These are phyloP conservation scores for Blomia tropicalis DNA, from an alignment of 2,888 invertebrate species.

Conservation along the genomic window DNA sequence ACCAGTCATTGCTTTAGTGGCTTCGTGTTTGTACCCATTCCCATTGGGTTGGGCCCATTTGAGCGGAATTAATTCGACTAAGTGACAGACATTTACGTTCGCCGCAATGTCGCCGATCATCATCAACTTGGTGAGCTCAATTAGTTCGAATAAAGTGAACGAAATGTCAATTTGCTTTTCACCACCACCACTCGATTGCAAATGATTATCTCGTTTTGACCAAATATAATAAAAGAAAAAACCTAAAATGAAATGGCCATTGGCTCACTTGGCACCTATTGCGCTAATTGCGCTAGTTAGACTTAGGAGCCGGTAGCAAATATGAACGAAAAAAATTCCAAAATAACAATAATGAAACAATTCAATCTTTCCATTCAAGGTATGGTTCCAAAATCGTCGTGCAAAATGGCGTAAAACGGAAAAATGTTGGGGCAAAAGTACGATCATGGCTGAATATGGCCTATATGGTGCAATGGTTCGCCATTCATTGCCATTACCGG, in stretches of 20 bases:
- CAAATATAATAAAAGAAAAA: not conserved
- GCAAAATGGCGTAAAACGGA: conserved; percentile 98
- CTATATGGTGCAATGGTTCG: conserved; percentile 99
- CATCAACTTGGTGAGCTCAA: conserved; percentile 2
- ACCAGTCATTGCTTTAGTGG: not conserved
- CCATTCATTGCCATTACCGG: conserved; percentile 92
- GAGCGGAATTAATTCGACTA: not conserved
- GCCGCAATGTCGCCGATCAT: not conserved
- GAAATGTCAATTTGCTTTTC: conserved; percentile 9
- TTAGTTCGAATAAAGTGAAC: not conserved
- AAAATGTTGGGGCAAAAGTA: conserved; percentile 97
- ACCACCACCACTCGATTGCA: not conserved
- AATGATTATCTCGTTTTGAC: not conserved
- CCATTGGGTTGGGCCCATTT: not conserved
- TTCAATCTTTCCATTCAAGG: conserved; percentile 44
- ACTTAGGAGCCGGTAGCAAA: not conserved
- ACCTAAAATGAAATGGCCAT: too few relatives aligned
- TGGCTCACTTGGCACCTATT: not conserved
- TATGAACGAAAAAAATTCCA: not conserved
- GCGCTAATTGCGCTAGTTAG: conserved; percentile 11
- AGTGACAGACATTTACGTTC: not conserved
- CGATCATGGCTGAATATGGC: conserved; percentile 96
- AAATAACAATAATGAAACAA: not conserved
- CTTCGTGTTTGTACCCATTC: too few relatives aligned
- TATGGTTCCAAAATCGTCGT: conserved; percentile 96